Conservation (phyloP, 2,888 invertebrate species). For the Caenorhabditis sinica region DNA sequence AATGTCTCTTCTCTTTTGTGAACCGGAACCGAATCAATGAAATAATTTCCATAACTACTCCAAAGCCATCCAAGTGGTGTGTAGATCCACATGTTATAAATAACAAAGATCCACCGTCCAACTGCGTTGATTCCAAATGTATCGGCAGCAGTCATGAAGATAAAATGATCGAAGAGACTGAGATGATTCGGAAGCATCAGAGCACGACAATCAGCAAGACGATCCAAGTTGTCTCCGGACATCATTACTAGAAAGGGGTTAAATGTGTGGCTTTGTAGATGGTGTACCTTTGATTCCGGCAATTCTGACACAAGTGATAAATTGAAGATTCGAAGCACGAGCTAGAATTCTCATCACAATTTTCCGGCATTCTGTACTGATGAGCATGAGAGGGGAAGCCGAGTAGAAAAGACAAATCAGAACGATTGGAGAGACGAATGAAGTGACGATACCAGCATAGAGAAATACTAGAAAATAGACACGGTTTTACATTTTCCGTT, state of each 20-base stretch:
- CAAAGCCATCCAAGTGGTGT: constrained; percentile 77
- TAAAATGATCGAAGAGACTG: constrained; percentile 77
- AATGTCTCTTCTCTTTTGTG: constrained; percentile 86
- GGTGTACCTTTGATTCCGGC: constrained; percentile 46
- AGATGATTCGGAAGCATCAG: constrained; percentile 75
- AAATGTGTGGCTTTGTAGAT: background rate
- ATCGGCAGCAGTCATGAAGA: constrained; percentile 72
- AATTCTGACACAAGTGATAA: constrained; percentile 43
- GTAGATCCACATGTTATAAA: constrained; percentile 78
- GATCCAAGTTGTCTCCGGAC: constrained; percentile 43
- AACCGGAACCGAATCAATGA: constrained; percentile 73
- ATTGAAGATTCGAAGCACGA: constrained; percentile 47
- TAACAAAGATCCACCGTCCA: constrained; percentile 74
- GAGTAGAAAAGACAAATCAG: constrained; percentile 34
- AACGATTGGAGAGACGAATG: constrained; percentile 37
- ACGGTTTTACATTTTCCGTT: too few species aligned
- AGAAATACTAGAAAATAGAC: constrained; percentile 23
- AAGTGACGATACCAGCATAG: constrained; percentile 41
- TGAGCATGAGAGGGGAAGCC: constrained; percentile 22
- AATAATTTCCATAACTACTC: constrained; percentile 77
- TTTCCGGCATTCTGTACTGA: constrained; percentile 29
- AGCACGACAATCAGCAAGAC: constrained; percentile 68
- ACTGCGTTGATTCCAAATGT: constrained; percentile 53
- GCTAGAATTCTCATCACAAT: constrained; percentile 34
- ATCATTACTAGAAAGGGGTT: constrained; percentile 22